These are phyloP conservation scores for Apamea monoglypha DNA, from an alignment of 2,888 invertebrate species.

Conservation along the genomic window DNA sequence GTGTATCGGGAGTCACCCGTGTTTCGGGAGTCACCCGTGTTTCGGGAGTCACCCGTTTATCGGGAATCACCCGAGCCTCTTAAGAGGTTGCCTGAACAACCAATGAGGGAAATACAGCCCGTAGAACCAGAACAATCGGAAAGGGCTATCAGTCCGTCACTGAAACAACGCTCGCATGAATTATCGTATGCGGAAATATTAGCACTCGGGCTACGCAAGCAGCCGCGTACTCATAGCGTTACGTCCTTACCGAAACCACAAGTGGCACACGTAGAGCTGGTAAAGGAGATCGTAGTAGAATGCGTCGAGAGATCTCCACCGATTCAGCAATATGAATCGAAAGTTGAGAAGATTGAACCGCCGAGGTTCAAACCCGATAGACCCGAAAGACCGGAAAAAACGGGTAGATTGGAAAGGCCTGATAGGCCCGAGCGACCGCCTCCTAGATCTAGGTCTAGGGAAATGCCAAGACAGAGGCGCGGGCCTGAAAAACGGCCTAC, in stretches of 20 bases:
- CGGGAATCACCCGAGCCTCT: constrained; percentile 34
- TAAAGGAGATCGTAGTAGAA: constrained; percentile 81
- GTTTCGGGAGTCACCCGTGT: constrained; percentile 41
- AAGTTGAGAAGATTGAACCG: constrained; percentile 69
- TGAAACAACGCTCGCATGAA: constrained; percentile 88
- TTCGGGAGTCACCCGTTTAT: constrained; percentile 39
- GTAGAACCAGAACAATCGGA: constrained; percentile 70
- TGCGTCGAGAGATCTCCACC: constrained; percentile 75
- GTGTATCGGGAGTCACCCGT: constrained; percentile 35
- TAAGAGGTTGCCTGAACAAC: constrained; percentile 39
- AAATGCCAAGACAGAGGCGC: constrained; percentile 83
- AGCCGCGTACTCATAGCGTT: constrained; percentile 75
- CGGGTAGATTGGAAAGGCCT: constrained; percentile 71
- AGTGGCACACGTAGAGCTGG: constrained; percentile 82
- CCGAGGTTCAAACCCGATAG: constrained; percentile 64
- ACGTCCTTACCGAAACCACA: constrained; percentile 82
- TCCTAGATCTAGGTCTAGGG: constrained; percentile 82
- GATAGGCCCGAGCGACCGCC: constrained; percentile 75
- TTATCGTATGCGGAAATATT: constrained; percentile 94
- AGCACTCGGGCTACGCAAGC: constrained; percentile 91
- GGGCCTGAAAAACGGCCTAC: constrained; percentile 83
- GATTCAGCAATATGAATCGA: constrained; percentile 71
- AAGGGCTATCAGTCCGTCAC: constrained; percentile 76
- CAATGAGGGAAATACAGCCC: constrained; percentile 62
- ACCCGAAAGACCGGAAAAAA: constrained; percentile 74